Evolutionary conservation across 2,113 vertebrate species (phyloP).

Genomic region (Fregetta grallaria): DNA sequence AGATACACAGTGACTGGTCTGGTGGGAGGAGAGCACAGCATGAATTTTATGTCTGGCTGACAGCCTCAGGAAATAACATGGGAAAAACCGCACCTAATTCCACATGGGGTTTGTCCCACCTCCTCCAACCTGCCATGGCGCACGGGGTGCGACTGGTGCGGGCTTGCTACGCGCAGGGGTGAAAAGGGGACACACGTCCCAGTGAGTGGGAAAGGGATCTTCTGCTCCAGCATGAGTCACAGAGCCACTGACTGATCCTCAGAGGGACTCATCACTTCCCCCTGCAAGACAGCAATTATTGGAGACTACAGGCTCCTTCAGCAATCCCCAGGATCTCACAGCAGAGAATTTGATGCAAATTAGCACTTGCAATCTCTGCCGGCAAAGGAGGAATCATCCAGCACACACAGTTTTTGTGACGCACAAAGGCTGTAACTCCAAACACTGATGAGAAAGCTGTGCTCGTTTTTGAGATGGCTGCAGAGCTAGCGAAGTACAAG

Average conservation of each 20-base stretch:
- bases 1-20: neutral
- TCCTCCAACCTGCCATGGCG: neutral
- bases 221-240: neutral
- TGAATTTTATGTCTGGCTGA: neutral
- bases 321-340: neutral
- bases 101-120: neutral
- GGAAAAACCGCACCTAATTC: neutral
- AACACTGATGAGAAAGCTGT: neutral
- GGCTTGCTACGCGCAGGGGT: neutral
- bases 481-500: neutral
- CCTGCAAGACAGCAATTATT: neutral
- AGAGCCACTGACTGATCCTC: neutral
- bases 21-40: conserved; percentile 19
- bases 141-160: neutral
- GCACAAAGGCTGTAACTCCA: neutral
- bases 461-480: neutral
- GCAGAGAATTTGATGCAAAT: conserved; percentile 5
- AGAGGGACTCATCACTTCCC: neutral
- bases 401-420: neutral
- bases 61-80: neutral
- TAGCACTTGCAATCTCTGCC: neutral
- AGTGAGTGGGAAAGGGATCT: neutral
- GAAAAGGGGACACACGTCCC: neutral
- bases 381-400: neutral
- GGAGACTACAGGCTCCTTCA: neutral